Evolutionary conservation across 1,140 invertebrate genomes (phyloP).

Genomic region (Dufourea novaeangliae): DNA sequence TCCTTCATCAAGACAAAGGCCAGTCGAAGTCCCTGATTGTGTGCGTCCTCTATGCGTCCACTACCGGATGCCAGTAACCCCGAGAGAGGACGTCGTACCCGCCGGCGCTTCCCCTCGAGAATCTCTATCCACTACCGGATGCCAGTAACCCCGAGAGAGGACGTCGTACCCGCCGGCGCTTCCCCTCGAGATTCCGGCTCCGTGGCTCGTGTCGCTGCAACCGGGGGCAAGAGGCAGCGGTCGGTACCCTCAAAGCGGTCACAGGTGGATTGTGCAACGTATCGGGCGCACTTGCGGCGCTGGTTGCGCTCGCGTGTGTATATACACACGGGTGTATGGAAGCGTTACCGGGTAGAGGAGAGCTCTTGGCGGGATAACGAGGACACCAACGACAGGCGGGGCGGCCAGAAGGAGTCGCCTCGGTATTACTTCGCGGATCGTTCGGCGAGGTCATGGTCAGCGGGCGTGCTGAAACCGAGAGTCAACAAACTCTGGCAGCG

Average conservation of each 20-base stretch:
- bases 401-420: slow-evolving; percentile 62
- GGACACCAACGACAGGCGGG: slow-evolving; percentile 24
- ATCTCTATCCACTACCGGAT: not conserved
- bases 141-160: not conserved
- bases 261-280: slow-evolving; percentile 34
- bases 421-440: slow-evolving; percentile 76
- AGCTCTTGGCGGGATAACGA: slow-evolving; percentile 15
- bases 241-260: not conserved
- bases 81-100: too few relatives aligned
- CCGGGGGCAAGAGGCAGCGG: not conserved
- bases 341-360: slow-evolving; percentile 38
- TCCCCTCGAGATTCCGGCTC: slow-evolving; percentile 19
- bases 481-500: slow-evolving; percentile 79
- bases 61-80: not conserved
- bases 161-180: slow-evolving; percentile 13
- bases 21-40: too few relatives aligned
- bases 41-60: too few relatives aligned
- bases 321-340: not conserved
- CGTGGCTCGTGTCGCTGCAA: not conserved
- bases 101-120: slow-evolving; percentile 30
- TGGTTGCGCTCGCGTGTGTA: not conserved
- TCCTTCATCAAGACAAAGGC: too few relatives aligned
- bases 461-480: slow-evolving; percentile 79
- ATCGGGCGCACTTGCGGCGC: not conserved
- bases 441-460: slow-evolving; percentile 81